A percentile compares a stretch with the other conserved stretches of the same genome.
phyloP scores from a whole-genome alignment of 2,888 invertebrate genomes.

The Kryphioiulus occultus region DNA sequence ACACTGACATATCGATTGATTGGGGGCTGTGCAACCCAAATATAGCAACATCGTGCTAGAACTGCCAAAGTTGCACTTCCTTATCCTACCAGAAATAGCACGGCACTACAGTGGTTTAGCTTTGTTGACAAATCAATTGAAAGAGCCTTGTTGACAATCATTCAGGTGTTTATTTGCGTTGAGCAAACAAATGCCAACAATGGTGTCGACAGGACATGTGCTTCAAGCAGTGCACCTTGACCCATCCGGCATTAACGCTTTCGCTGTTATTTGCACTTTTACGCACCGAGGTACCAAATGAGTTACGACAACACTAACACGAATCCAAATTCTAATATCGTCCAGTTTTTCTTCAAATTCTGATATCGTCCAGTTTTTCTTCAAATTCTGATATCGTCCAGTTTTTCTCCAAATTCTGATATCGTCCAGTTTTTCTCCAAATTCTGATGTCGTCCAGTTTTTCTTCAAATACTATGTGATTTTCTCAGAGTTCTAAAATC shows the following conservation, averaged over 20 bases:
- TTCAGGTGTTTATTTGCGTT: neutral
- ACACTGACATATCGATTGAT: neutral
- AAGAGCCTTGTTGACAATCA: neutral
- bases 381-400: no score
- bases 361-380: no score
- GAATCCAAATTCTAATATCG: no score
- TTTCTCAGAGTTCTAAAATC: no score
- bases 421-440: no score
- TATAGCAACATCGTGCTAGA: neutral
- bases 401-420: no score
- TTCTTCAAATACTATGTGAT: no score
- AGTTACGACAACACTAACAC: neutral
- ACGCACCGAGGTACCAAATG: neutral
- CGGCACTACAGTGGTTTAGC: neutral
- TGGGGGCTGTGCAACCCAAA: neutral
- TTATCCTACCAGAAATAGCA: neutral
- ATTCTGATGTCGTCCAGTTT: no score
- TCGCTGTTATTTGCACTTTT: neutral
- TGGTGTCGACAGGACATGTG: neutral
- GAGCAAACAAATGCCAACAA: neutral
- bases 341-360: no score
- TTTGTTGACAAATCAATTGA: no score
- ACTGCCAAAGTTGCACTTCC: neutral
- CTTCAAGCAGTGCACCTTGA: neutral
- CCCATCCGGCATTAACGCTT: neutral